Evolutionary conservation across 2,888 invertebrate genomes (phyloP).

Genomic region (Diplolepis rosae): DNA sequence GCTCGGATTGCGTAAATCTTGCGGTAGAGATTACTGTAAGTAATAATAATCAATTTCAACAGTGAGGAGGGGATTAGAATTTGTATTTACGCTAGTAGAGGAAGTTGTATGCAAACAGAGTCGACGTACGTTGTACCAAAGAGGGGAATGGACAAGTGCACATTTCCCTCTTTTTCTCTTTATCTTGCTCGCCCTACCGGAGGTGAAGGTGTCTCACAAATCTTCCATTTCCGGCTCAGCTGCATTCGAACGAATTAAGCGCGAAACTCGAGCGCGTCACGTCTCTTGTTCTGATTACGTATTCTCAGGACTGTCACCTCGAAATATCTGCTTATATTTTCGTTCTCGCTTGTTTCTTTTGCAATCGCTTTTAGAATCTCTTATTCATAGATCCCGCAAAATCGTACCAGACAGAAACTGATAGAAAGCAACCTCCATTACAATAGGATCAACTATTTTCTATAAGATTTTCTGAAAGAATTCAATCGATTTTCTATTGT

Average conservation of each 20-base stretch:
- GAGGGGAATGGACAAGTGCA: constrained; percentile 24
- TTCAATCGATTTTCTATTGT: neutral
- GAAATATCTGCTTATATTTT: constrained; percentile 4
- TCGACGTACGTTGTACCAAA: constrained; percentile 4
- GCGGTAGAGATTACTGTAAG: constrained; percentile 32
- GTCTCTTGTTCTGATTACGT: constrained; percentile 28
- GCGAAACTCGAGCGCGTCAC: constrained; percentile 22
- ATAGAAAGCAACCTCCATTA: neutral
- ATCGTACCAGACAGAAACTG: neutral
- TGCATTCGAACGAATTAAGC: constrained; percentile 34
- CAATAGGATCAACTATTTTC: neutral
- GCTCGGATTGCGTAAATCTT: neutral
- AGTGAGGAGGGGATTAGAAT: constrained; percentile 9
- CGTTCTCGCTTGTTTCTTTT: neutral
- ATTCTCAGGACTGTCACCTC: constrained; percentile 23
- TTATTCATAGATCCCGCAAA: constrained; percentile 16
- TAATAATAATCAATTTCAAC: constrained; percentile 38
- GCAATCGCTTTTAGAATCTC: constrained; percentile 5
- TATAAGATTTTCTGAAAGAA: neutral
- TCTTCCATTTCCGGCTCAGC: constrained; percentile 40
- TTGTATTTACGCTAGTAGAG: constrained; percentile 31
- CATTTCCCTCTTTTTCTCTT: constrained; percentile 1
- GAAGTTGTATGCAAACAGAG: constrained; percentile 30
- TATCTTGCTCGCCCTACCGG: constrained; percentile 17
- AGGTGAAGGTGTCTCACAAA: constrained; percentile 33